Evolutionary conservation across 2,113 vertebrate species (phyloP).

Genomic region (Perca fluviatilis): DNA sequence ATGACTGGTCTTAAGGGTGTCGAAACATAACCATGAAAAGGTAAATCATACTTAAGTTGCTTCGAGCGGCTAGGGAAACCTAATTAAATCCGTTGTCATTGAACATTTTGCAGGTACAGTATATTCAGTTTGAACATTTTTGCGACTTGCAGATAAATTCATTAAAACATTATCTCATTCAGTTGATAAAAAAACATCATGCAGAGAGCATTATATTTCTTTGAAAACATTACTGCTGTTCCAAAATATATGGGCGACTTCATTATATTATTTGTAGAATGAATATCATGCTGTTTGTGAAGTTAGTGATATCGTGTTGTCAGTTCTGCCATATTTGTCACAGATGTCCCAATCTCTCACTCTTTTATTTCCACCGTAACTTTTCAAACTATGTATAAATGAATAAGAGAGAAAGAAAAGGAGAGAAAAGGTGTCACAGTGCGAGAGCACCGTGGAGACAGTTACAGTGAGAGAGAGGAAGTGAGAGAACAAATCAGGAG

Average conservation of each 20-base stretch:
- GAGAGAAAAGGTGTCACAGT: not conserved
- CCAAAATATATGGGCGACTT: not conserved
- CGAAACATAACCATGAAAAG: too few species aligned
- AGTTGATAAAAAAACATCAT: not conserved
- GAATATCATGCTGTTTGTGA: not conserved
- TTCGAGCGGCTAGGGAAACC: not conserved
- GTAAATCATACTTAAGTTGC: not conserved
- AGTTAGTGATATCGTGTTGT: not conserved
- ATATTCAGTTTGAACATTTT: not conserved
- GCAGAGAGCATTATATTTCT: not conserved
- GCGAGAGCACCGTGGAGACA: not conserved
- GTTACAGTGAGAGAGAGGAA: not conserved
- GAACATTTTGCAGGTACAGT: not conserved
- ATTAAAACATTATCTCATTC: not conserved
- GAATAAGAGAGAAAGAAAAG: not conserved
- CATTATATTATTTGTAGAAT: not conserved
- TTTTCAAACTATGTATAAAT: slow-evolving; percentile 8
- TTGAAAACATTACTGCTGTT: not conserved
- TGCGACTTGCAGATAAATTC: not conserved
- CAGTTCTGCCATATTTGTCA: not conserved
- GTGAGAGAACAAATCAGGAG: not conserved
- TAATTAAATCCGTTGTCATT: not conserved
- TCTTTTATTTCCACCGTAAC: not conserved
- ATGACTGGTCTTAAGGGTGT: not conserved
- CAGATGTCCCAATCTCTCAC: not conserved